These are phyloP conservation scores for Aplodontia rufa DNA, from an alignment of 2,113 vertebrate species.

Conservation along the genomic window DNA sequence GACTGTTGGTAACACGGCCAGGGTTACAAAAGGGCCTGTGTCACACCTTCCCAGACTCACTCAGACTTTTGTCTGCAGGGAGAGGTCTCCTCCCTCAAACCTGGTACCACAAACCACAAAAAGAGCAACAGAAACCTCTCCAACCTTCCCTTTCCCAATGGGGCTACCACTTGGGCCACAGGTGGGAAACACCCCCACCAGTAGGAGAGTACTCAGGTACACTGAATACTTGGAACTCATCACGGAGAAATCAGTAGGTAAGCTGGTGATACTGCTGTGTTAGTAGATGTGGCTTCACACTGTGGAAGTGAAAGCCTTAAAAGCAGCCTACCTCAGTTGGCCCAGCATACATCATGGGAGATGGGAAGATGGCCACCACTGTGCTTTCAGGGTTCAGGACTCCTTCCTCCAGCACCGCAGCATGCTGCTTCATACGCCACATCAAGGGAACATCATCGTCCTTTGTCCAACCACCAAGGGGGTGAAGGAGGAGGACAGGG, in stretches of 20 bases:
- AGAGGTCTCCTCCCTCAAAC: neutral
- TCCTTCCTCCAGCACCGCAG: conserved; percentile 95
- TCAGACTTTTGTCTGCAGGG: neutral
- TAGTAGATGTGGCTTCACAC: too few relatives aligned
- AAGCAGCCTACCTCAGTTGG: conserved; percentile 93
- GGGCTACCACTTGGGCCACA: neutral
- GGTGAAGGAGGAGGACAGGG: conserved; percentile 95
- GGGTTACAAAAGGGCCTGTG: neutral
- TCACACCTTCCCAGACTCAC: too few relatives aligned
- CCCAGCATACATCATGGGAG: conserved; percentile 99
- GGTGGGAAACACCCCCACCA: neutral
- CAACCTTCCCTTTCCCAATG: neutral
- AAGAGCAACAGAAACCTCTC: neutral
- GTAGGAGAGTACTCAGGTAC: neutral
- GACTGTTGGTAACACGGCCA: neutral
- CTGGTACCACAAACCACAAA: neutral
- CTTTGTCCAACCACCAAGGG: conserved; percentile 98
- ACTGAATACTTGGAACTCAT: neutral
- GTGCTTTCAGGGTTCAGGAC: conserved; percentile 92
- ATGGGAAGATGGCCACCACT: conserved; percentile 98
- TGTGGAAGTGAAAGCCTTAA: neutral
- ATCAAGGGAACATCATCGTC: conserved; percentile 96
- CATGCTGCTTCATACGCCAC: conserved; percentile 98
- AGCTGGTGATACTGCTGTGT: neutral
- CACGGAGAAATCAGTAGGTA: neutral